phyloP scores from a whole-genome alignment of 2,888 invertebrate genomes.

The Nemotelus nigrinus region DNA sequence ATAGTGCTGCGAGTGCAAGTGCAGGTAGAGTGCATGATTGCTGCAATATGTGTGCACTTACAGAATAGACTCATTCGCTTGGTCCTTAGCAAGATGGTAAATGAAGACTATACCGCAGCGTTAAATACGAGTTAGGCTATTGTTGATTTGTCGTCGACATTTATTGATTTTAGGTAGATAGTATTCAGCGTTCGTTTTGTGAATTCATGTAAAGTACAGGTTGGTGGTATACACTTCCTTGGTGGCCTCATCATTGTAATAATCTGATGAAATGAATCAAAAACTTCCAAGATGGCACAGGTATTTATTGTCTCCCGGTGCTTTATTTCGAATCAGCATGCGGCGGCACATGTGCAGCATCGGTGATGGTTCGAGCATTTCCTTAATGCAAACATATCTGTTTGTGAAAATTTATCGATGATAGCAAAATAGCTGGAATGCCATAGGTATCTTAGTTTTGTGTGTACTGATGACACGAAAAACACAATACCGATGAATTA shows the following conservation, averaged over 20 bases:
- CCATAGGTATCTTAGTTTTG: no score
- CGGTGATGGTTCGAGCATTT: neutral
- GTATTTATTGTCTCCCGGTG: neutral
- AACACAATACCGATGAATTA: no score
- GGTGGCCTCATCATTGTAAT: constrained; percentile 47
- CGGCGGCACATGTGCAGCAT: no score
- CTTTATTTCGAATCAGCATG: neutral
- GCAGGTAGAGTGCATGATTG: no score
- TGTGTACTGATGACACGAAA: no score
- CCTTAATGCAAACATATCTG: neutral
- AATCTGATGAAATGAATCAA: constrained; percentile 43
- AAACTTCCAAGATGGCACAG: constrained; percentile 26
- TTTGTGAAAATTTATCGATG: constrained; percentile 13
- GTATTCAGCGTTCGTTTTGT: constrained; percentile 43
- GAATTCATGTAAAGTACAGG: no score
- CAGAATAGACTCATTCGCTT: no score
- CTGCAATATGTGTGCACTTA: no score
- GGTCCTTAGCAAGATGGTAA: neutral
- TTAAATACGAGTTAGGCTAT: constrained; percentile 37
- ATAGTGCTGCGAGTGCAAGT: neutral
- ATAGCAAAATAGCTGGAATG: neutral
- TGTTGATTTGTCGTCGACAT: constrained; percentile 51
- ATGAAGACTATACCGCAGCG: constrained; percentile 40
- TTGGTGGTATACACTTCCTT: constrained; percentile 43
- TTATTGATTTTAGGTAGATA: constrained; percentile 50